These are phyloP conservation scores for Carcina quercana DNA, from an alignment of 2,888 invertebrate genomes.

Conservation along the genomic window DNA sequence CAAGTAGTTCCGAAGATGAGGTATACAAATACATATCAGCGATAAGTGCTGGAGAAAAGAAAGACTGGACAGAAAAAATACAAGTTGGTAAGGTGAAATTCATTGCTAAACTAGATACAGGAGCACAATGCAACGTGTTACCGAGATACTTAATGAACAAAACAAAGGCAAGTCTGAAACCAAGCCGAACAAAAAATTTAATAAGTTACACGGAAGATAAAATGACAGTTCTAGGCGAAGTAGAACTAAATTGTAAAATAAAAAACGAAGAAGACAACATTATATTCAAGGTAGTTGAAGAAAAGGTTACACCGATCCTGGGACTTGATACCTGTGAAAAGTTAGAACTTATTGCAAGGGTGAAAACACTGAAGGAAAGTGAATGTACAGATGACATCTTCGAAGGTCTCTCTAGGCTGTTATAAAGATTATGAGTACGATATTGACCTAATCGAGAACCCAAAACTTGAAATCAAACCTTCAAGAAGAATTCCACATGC, in stretches of 20 bases:
- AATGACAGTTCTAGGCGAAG: slow-evolving; percentile 1
- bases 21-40: slow-evolving; percentile 10
- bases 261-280: slow-evolving; percentile 5
- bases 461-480: slow-evolving; percentile 10
- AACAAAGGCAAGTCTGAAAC: slow-evolving; percentile 4
- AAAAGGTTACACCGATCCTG: slow-evolving; percentile 12
- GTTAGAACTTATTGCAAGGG: slow-evolving; percentile 8
- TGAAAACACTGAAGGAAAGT: not conserved
- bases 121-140: slow-evolving; percentile 12
- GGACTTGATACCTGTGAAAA: slow-evolving; percentile 10
- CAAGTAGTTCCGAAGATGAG: slow-evolving; percentile 5
- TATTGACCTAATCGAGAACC: slow-evolving; percentile 13
- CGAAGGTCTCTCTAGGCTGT: not conserved
- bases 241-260: slow-evolving; percentile 3
- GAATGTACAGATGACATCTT: not conserved
- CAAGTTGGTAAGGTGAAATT: slow-evolving; percentile 6
- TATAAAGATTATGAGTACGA: slow-evolving; percentile 1
- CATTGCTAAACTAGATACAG: slow-evolving; percentile 10
- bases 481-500: slow-evolving; percentile 8
- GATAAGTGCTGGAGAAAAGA: slow-evolving; percentile 6
- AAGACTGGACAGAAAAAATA: slow-evolving; percentile 11
- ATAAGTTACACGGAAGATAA: slow-evolving; percentile 9
- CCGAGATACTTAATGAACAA: slow-evolving; percentile 2
- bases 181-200: slow-evolving; percentile 14
- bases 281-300: slow-evolving; percentile 5